Evolutionary conservation across 2,113 vertebrate genomes (phyloP).

Genomic region (Aspiorhynchus laticeps): DNA sequence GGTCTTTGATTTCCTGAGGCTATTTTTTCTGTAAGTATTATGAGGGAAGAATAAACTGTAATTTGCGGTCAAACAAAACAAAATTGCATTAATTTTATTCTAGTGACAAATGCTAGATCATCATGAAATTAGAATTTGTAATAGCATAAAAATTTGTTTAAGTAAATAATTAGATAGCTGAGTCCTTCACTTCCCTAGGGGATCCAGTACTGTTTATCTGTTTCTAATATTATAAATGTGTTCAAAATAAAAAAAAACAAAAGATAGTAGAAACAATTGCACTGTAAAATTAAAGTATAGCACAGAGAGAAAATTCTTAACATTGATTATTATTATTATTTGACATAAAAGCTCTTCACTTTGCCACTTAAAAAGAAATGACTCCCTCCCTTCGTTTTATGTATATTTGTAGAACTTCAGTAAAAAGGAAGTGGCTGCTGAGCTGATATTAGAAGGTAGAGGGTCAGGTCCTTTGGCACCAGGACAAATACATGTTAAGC

Average conservation of each 20-base stretch:
- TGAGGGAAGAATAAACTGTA: background rate
- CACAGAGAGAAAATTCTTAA: slow-evolving; percentile 12
- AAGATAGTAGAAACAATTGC: background rate
- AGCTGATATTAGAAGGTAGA: slow-evolving; percentile 6
- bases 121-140: slow-evolving; percentile 4
- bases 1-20: slow-evolving; percentile 27
- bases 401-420: slow-evolving; percentile 7
- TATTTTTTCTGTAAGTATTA: slow-evolving; percentile 9
- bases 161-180: background rate
- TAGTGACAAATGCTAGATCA: background rate
- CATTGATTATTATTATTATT: background rate
- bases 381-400: background rate
- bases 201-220: background rate
- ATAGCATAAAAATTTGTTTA: slow-evolving; percentile 1
- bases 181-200: background rate
- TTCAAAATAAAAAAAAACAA: background rate
- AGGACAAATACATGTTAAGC: slow-evolving; percentile 52
- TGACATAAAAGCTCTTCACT: background rate
- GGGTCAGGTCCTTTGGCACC: slow-evolving; percentile 33
- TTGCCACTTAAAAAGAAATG: background rate
- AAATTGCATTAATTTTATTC: background rate
- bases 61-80: background rate
- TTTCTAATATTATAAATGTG: background rate
- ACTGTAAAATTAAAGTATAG: background rate
- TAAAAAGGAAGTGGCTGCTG: slow-evolving; percentile 21